Conservation (phyloP, 2,888 invertebrate species). For the Latrodectus hesperus region DNA sequence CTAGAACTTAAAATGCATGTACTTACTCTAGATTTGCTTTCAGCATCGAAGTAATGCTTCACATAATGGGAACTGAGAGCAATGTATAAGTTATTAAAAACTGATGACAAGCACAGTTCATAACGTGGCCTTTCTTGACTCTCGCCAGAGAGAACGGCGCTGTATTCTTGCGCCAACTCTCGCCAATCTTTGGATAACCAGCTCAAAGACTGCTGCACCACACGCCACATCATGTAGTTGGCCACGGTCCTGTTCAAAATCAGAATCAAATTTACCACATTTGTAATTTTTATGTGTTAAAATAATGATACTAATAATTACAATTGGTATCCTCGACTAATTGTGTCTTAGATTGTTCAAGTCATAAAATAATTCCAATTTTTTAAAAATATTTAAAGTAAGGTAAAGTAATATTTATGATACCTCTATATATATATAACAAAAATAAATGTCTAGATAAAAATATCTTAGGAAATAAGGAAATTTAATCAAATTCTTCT, state of each 20-base stretch:
- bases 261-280: background rate
- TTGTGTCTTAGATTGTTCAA: too few species aligned
- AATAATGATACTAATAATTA: too few species aligned
- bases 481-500: too few species aligned
- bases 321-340: too few species aligned
- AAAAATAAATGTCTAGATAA: too few species aligned
- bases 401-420: too few species aligned
- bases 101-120: conserved; percentile 88
- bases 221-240: conserved; percentile 95
- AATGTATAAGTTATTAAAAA: conserved; percentile 68
- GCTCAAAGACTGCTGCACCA: conserved; percentile 75
- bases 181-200: conserved; percentile 75
- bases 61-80: conserved; percentile 83
- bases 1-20: background rate
- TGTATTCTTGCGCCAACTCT: conserved; percentile 86
- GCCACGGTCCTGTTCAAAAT: conserved; percentile 80
- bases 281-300: too few species aligned
- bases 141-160: conserved; percentile 85
- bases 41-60: conserved; percentile 88
- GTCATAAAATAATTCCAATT: background rate
- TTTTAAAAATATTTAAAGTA: background rate
- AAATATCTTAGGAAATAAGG: too few species aligned
- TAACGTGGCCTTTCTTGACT: conserved; percentile 82
- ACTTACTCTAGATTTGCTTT: conserved; percentile 82
- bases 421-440: too few species aligned